Evolutionary conservation across 1,140 invertebrate genomes (phyloP), one percentile per base, ranked within the genome.

Genomic region (Hermetia illucens): DNA sequence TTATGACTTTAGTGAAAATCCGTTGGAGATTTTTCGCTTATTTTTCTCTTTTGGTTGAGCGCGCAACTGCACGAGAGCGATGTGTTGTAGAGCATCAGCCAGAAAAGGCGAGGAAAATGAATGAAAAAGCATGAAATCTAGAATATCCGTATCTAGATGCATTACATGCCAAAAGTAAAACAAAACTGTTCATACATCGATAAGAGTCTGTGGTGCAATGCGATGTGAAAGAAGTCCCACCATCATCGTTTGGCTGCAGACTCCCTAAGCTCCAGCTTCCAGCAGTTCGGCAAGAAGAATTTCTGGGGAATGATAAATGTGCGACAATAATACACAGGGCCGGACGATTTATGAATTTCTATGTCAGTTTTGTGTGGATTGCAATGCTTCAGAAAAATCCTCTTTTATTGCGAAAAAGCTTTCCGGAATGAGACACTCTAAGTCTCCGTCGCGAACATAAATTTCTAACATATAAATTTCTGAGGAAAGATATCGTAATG

Each of bases 321-420:
- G 24, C 24, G 24, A 27, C 24, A 27, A 27, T 27, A 27, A 27
- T 27, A 27, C 24, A 27, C 24, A 27, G 8, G 24, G 24, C 24
- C 24, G 24, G 24, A 27, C 24, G 24, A 27, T 27, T 27, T 27
- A 27, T 27, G 24, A 27, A 27, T 27, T 27, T 27, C 24, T 27
- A 27, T 27, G 13, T 27, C 8, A 9, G 8, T 9, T 27, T 27
- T 27, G 24, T n/a, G 24, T 27, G 24, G 8, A 9, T 13, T 13
- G 8, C 24, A 27, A 9, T 27, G 24, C 24, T 13, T 13, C 8
- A 27, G 24, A 13, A 27, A 9, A 27, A 27, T 9, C 13, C 24
- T 13, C n/a, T n/a, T n/a, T n/a, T n/a, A n/a, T n/a, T n/a, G 13
- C 24, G 8, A 27, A 8, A 13, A 27, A 27, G 13, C 24, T 27